Base-by-base conservation (phyloP, 2,888 invertebrate genomes). In the Odontomyia ornata region DNA sequence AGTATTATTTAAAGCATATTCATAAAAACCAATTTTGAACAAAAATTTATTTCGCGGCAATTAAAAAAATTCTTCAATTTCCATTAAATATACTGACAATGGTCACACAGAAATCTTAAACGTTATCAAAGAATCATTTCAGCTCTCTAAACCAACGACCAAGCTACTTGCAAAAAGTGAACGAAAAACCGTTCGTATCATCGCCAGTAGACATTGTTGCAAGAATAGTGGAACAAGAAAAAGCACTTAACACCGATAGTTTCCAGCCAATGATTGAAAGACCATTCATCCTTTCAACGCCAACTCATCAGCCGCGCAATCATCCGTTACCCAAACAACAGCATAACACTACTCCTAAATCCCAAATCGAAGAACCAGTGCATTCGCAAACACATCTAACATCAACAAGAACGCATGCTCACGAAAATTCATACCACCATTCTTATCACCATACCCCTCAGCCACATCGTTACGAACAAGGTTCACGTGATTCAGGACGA, bases 261-360 rank as follows among this genome's bases (percentile, higher is more conserved):
- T 73, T 73, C 23, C 73, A 73, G 43, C 73, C 73, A 36, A 73
- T 73, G 73, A 23, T 69, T 25, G 36, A 57, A n/a, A 57, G 18
- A 36, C 60, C 57, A 47, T 69, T 69, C 27, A 3, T 7, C 5
- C 46, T 47, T 11, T 69, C 69, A 0, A 0, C 46, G 7, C 47
- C 2, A 43, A 11, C 43, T 5, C 1, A 30, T n/a, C 36, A 18
- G 18, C 30, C n/a, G 3, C 43, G 43, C 9, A 27, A 13, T 46
- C 43, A 30, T 7, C 9, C 23, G 18, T 36, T 13, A 21, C 23
- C 21, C 1, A 15, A 36, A 21, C 72, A 72, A 11, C 28, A 28
- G 9, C 43, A 36, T n/a, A 36, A 57, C 4, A 18, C 73, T 13
- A 4, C 57, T 18, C 72, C 56, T 25, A 1, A 30, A 28, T 36